Base-by-base conservation (phyloP, 2,888 invertebrate species). In the Chrysotoxum bicinctum region DNA sequence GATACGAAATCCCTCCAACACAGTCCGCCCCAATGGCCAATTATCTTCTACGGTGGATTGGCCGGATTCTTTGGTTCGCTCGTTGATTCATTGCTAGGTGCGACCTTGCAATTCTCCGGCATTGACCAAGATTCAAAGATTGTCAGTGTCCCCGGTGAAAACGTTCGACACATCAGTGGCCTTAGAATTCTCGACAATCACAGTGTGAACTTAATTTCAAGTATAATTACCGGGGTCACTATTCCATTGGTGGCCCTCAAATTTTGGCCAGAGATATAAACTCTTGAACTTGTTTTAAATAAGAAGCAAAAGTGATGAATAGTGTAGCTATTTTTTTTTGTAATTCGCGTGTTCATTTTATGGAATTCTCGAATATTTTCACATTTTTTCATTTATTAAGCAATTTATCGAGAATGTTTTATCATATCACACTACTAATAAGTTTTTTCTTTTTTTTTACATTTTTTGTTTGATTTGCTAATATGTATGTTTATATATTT, bases 71-170 rank as follows among this genome's bases (percentile, higher is more conserved):
- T 96, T 35, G 98, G 98, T 1, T 97, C 97, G 76, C 79, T 97
- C 0, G 92, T 97, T 70, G 98, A 98, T 91, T 98, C 98, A 0
- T 79, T 96, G 35, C 92, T 98, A 50, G 98, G 98, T 56, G 98
- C 97, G 3, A 95, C 96, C 8, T 90, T 97, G 52, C 98, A 98
- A 92, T 98, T 94, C 91, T 97, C 97, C 88, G 98, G 97, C 94
- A 90, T 95, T 23, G 94, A 96, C 89, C 93, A 94, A 85, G 92
- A 93, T 80, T 96, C 96, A 7, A 93, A 93, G 88, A 93, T 98
- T 69, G 96, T 97, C 0, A 95, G 96, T 87, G 93, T 93, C 64
- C 95, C 96, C 2, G 96, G 95, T 62, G 92, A 93, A 81, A 93
- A 94, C 26, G 94, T 97, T 0, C 94, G 94, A 85, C 95, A 96